These are phyloP conservation scores for Harpegnathos saltator DNA, from an alignment of 1,140 invertebrate species.

Conservation along the genomic window DNA sequence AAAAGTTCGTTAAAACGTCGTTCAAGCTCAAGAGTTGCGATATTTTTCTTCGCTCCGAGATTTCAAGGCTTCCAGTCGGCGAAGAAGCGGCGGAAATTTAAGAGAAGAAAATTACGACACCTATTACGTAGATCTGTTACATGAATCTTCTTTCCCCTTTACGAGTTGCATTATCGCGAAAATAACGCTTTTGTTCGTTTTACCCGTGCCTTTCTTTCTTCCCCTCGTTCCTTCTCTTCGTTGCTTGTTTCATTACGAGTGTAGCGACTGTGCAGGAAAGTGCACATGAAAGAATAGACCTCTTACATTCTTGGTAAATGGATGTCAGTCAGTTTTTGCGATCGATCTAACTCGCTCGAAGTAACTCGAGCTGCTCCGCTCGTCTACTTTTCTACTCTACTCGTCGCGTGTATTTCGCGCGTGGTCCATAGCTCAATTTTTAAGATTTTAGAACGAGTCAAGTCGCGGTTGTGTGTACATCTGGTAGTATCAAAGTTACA, in stretches of 20 bases:
- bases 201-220: slow-evolving; percentile 1
- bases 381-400: background rate
- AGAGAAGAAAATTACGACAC: background rate
- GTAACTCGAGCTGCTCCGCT: background rate
- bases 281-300: slow-evolving; percentile 31
- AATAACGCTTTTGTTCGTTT: slow-evolving; percentile 35
- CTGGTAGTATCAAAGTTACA: too few relatives aligned
- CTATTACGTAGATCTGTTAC: background rate
- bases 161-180: background rate
- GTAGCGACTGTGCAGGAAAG: slow-evolving; percentile 5
- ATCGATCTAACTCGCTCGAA: slow-evolving; percentile 16
- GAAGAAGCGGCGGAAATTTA: background rate
- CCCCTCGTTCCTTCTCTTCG: background rate
- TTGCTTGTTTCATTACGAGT: slow-evolving; percentile 28
- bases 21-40: background rate
- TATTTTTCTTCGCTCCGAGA: background rate
- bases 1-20: slow-evolving; percentile 1
- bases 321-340: slow-evolving; percentile 20
- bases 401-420: too few relatives aligned
- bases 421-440: too few relatives aligned
- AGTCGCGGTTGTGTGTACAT: too few relatives aligned
- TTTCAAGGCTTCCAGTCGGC: background rate
- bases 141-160: background rate
- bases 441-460: too few relatives aligned
- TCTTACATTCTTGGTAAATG: slow-evolving; percentile 1